Conservation (phyloP, 2,113 vertebrate genomes). For the Lynx canadensis region DNA sequence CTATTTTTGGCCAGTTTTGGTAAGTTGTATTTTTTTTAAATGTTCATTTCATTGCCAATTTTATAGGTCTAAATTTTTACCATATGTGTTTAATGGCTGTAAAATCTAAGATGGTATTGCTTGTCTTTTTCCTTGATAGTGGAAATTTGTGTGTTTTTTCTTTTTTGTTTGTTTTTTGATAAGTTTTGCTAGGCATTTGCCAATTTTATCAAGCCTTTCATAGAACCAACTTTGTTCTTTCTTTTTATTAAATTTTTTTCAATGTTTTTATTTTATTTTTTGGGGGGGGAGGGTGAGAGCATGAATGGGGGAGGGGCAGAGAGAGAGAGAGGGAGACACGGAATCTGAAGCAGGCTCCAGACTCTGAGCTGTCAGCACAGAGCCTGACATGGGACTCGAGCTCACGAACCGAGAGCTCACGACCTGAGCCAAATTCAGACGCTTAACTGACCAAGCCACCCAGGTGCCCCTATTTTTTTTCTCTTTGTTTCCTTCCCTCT, state of each 20-base stretch:
- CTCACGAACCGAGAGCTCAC: too few relatives aligned
- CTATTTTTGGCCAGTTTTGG: not conserved
- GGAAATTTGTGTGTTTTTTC: not conserved
- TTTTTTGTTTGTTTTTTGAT: not conserved
- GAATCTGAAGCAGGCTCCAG: too few relatives aligned
- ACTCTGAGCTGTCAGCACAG: too few relatives aligned
- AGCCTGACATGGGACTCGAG: too few relatives aligned
- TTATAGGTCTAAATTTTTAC: not conserved
- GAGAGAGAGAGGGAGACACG: too few relatives aligned
- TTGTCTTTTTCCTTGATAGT: not conserved
- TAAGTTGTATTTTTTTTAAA: slow-evolving; percentile 24
- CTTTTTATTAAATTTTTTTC: too few relatives aligned
- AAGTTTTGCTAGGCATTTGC: not conserved
- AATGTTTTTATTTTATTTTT: too few relatives aligned
- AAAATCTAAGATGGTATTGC: not conserved
- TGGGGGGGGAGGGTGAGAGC: too few relatives aligned
- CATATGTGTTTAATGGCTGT: not conserved
- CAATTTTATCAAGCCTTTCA: not conserved
- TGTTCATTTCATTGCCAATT: not conserved
- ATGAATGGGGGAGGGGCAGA: too few relatives aligned
- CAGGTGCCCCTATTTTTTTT: not conserved
- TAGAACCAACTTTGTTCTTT: not conserved
- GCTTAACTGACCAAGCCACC: too few relatives aligned
- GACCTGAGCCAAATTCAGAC: too few relatives aligned
- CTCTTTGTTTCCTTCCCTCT: not conserved